phyloP scores from a whole-genome alignment of 2,113 vertebrate species.

The Zingel zingel region DNA sequence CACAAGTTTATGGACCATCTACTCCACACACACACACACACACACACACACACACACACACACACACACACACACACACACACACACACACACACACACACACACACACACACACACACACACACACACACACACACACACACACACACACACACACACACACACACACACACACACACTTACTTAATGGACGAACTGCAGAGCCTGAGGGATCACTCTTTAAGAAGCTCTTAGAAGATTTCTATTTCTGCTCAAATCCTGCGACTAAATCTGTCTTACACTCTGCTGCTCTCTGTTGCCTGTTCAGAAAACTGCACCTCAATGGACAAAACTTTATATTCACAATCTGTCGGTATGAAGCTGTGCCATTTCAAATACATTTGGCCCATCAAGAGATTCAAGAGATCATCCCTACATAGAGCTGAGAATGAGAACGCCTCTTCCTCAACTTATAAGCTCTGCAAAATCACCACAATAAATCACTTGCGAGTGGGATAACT shows the following conservation, averaged over 20 bases:
- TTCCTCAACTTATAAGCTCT: constrained; percentile 34
- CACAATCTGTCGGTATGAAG: constrained; percentile 16
- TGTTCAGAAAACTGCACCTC: constrained; percentile 40
- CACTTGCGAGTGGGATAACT: constrained; percentile 29
- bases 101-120: constrained; percentile 8
- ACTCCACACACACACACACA: constrained; percentile 12
- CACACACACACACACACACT: not conserved
- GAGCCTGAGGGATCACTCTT: constrained; percentile 55
- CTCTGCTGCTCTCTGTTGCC: constrained; percentile 74
- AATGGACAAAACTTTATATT: not conserved
- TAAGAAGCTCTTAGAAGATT: constrained; percentile 41
- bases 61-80: constrained; percentile 7
- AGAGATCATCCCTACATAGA: constrained; percentile 16
- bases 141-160: not conserved
- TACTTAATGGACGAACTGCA: constrained; percentile 68
- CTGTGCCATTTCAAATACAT: constrained; percentile 22
- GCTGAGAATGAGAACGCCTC: constrained; percentile 20
- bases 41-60: constrained; percentile 16
- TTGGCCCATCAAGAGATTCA: constrained; percentile 36
- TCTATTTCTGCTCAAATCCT: constrained; percentile 25
- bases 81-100: constrained; percentile 10
- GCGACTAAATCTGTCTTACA: not conserved
- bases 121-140: constrained; percentile 9
- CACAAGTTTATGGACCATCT: constrained; percentile 34
- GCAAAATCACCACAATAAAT: constrained; percentile 55